Evolutionary conservation across 2,888 invertebrate species (phyloP).

Genomic region (Pollenia angustigena): DNA sequence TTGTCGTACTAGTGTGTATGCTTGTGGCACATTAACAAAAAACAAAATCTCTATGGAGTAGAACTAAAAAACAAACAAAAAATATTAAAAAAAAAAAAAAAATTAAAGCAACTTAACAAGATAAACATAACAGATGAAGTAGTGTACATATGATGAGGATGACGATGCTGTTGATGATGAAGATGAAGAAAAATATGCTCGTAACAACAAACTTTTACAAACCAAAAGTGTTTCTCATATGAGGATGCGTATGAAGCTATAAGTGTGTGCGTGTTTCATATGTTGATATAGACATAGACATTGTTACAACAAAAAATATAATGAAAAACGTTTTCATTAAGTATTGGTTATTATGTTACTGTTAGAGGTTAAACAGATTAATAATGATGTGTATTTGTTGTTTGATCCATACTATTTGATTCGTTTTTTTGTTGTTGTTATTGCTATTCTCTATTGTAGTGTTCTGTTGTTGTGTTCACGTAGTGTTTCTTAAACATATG

Average conservation of each 20-base stretch:
- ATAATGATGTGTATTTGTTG: constrained; percentile 68
- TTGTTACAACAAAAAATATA: constrained; percentile 51
- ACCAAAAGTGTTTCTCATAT: constrained; percentile 29
- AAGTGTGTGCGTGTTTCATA: constrained; percentile 9
- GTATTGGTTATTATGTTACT: constrained; percentile 72
- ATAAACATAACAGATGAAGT: constrained; percentile 71
- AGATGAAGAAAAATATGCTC: constrained; percentile 49
- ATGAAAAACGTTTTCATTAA: constrained; percentile 72
- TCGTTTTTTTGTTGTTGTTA: neutral
- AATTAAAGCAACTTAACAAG: constrained; percentile 71
- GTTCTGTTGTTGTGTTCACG: neutral
- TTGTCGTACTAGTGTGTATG: constrained; percentile 33
- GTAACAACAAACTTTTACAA: constrained; percentile 22
- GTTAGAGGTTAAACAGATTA: constrained; percentile 73
- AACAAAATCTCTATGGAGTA: constrained; percentile 65
- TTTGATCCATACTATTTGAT: constrained; percentile 49
- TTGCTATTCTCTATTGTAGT: neutral
- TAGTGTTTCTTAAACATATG: constrained; percentile 19
- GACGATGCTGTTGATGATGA: constrained; percentile 38
- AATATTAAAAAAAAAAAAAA: constrained; percentile 44
- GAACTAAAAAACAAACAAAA: constrained; percentile 36
- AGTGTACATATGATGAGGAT: constrained; percentile 63
- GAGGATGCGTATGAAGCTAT: constrained; percentile 29
- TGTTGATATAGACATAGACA: constrained; percentile 33
- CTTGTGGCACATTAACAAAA: constrained; percentile 60